Evolutionary conservation across 2,888 invertebrate species (phyloP).

Genomic region (Microctonus aethiopoides): DNA sequence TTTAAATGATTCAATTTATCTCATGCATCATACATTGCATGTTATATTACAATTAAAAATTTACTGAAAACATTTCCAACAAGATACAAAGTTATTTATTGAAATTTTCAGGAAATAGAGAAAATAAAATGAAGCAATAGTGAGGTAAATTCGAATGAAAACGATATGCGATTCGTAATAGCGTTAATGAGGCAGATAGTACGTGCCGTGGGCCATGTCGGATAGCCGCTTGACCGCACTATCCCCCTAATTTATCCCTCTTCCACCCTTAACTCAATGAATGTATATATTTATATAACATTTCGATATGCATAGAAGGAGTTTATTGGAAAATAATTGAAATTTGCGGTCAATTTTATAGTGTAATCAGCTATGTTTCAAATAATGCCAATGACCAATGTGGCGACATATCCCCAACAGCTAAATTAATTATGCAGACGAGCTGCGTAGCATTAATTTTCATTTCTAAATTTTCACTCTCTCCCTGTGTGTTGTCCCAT

Average conservation of each 20-base stretch:
- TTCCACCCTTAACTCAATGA: not conserved
- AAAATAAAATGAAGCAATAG: not conserved
- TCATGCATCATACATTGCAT: too few species aligned
- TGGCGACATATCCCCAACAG: constrained; percentile 43
- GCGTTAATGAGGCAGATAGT: constrained; percentile 44
- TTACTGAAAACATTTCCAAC: constrained; percentile 7
- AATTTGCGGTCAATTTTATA: constrained; percentile 63
- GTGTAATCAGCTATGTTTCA: constrained; percentile 60
- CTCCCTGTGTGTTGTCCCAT: too few species aligned
- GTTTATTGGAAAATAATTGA: constrained; percentile 63
- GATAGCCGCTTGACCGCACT: constrained; percentile 27
- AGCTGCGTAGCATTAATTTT: constrained; percentile 58
- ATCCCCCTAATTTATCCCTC: not conserved
- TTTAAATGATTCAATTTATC: too few species aligned
- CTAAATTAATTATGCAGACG: constrained; percentile 63
- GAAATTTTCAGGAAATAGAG: too few species aligned
- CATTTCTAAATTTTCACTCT: constrained; percentile 31
- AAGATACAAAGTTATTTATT: not conserved
- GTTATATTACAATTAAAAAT: constrained; percentile 28
- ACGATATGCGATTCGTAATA: constrained; percentile 41
- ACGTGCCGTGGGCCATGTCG: constrained; percentile 39
- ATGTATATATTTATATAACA: not conserved
- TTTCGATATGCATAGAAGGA: constrained; percentile 22
- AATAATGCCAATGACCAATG: constrained; percentile 59
- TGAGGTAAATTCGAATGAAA: constrained; percentile 1